phyloP scores from a whole-genome alignment of 2,888 invertebrate genomes.

The Mythimna impura region DNA sequence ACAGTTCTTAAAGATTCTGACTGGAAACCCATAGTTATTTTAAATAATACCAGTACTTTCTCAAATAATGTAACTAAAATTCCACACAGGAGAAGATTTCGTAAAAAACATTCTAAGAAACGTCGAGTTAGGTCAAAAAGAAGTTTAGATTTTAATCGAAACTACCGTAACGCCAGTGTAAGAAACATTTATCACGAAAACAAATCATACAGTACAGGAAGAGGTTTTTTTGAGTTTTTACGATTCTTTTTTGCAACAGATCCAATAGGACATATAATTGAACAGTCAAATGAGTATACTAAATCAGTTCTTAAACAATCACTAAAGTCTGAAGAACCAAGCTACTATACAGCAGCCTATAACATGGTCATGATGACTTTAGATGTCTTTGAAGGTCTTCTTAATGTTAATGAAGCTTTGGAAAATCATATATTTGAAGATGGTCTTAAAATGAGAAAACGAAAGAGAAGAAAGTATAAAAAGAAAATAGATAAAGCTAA shows the following conservation, averaged over 20 bases:
- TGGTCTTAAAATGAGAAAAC: constrained; percentile 45
- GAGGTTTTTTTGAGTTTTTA: constrained; percentile 72
- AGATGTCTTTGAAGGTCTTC: constrained; percentile 80
- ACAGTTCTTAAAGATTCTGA: constrained; percentile 71
- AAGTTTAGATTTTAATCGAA: constrained; percentile 54
- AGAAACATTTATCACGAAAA: constrained; percentile 12
- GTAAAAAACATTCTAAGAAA: constrained; percentile 68
- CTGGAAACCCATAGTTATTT: constrained; percentile 82
- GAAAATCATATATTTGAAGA: constrained; percentile 65
- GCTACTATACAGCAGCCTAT: constrained; percentile 79
- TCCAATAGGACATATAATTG: constrained; percentile 67
- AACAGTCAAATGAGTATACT: constrained; percentile 70
- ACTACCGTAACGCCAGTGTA: constrained; percentile 15
- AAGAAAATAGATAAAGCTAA: constrained; percentile 47
- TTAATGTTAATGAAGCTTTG: constrained; percentile 75
- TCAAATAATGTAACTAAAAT: constrained; percentile 62
- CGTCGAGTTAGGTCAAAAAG: constrained; percentile 74
- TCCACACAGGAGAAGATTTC: constrained; percentile 58
- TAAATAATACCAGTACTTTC: constrained; percentile 71
- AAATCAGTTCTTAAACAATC: constrained; percentile 74
- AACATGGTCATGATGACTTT: constrained; percentile 78
- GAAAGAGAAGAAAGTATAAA: constrained; percentile 62
- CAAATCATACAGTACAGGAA: constrained; percentile 37
- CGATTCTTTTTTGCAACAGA: constrained; percentile 72
- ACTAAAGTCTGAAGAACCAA: constrained; percentile 74